Percentiles rank a stretch among this genome's conserved stretches.
These are phyloP conservation scores for Callithrix jacchus DNA, from an alignment of 2,113 vertebrate species.

Conservation along the genomic window DNA sequence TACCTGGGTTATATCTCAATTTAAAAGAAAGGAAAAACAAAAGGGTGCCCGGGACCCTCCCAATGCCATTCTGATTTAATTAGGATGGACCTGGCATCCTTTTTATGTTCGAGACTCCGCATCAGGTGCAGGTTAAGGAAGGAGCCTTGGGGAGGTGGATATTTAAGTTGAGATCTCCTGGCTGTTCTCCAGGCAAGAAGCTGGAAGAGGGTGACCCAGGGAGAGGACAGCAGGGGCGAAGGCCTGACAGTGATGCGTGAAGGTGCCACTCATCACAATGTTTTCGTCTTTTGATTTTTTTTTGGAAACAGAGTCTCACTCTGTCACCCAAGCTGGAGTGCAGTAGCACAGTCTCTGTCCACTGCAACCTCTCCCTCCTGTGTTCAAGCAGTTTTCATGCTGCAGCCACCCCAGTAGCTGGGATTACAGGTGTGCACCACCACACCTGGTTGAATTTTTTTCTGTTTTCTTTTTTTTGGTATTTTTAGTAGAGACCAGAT, in stretches of 20 bases:
- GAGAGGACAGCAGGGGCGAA: rapidly evolving
- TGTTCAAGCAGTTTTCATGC: no score
- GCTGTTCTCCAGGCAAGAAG: background rate
- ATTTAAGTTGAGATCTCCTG: background rate
- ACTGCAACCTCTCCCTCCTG: no score
- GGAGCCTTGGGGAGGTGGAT: no score
- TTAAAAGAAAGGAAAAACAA: background rate
- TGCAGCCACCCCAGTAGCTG: no score
- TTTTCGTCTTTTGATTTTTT: background rate
- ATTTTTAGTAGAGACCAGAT: no score
- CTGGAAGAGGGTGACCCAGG: background rate
- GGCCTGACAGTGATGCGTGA: background rate
- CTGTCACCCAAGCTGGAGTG: no score
- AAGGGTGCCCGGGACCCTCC: background rate
- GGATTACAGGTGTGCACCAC: no score
- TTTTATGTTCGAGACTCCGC: background rate
- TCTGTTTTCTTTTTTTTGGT: no score
- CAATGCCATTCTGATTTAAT: background rate
- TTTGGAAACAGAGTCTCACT: no score
- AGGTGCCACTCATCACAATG: rapidly evolving
- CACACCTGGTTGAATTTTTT: no score
- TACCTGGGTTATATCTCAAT: background rate
- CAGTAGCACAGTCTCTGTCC: no score
- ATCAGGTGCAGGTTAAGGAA: no score
- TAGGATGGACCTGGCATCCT: background rate